Conservation (phyloP, 92 coral and sea anemone species). For the Diadumene lineata region DNA sequence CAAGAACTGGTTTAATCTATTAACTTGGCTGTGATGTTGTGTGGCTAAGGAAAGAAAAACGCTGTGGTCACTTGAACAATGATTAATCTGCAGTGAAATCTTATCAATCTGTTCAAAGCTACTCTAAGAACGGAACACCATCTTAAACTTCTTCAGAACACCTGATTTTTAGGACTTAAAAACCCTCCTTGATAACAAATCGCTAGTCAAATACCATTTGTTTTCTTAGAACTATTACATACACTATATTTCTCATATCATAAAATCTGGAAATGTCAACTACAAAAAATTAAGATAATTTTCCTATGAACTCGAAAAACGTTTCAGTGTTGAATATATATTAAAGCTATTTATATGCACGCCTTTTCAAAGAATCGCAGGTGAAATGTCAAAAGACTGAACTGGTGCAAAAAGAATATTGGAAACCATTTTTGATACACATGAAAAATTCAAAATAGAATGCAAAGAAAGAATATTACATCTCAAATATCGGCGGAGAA, state of each 20-base stretch:
- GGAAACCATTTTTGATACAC: no score
- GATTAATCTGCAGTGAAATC: slow-evolving; percentile 1
- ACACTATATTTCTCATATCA: no score
- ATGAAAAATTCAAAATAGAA: no score
- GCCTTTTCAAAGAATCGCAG: not conserved
- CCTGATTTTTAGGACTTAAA: slow-evolving; percentile 5
- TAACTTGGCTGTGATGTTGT: not conserved
- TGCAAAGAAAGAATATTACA: no score
- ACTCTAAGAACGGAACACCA: slow-evolving; percentile 8
- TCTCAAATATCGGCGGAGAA: no score
- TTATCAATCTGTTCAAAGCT: not conserved
- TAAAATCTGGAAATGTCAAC: no score
- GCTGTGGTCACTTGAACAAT: not conserved
- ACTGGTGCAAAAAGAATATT: no score
- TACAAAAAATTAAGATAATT: not conserved
- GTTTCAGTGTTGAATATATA: not conserved
- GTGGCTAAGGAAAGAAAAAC: not conserved
- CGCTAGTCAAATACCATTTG: not conserved
- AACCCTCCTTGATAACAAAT: not conserved
- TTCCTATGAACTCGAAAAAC: not conserved
- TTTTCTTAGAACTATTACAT: not conserved
- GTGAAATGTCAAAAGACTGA: no score
- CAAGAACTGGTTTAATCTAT: not conserved
- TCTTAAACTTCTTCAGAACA: slow-evolving; percentile 7
- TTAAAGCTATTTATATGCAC: not conserved